Evolutionary conservation across 2,113 vertebrate genomes (phyloP).

Genomic region (Ivindomyrus marchei): DNA sequence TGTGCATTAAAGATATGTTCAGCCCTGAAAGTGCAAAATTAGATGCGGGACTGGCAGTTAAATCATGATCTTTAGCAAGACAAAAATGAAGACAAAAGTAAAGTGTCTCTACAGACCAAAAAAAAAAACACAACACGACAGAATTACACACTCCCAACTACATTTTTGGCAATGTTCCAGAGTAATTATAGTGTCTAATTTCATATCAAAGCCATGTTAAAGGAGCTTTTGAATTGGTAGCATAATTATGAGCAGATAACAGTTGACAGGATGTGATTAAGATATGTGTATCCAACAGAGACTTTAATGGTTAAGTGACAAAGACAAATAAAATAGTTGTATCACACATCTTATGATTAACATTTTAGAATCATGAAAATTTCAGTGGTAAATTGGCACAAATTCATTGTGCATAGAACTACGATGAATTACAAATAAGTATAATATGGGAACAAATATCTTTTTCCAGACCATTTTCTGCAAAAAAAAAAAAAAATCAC

Average conservation of each 20-base stretch:
- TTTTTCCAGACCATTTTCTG: not conserved
- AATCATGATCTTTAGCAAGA: not conserved
- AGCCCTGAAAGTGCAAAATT: not conserved
- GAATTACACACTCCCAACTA: constrained; percentile 4
- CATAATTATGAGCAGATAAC: constrained; percentile 20
- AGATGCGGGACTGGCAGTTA: not conserved
- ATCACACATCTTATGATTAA: not conserved
- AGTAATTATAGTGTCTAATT: constrained; percentile 23
- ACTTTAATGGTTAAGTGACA: constrained; percentile 12
- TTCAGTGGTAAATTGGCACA: not conserved
- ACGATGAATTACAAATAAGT: not conserved
- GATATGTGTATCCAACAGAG: constrained; percentile 9
- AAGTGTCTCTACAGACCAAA: not conserved
- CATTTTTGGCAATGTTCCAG: constrained; percentile 20
- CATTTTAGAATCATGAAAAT: not conserved
- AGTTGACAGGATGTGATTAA: constrained; percentile 22
- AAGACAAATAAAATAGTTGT: not conserved
- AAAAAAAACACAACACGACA: not conserved
- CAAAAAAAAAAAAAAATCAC: not conserved
- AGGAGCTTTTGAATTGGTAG: not conserved
- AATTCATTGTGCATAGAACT: not conserved
- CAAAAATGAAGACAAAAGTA: constrained; percentile 8
- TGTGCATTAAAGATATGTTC: not conserved
- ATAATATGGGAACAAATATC: not conserved
- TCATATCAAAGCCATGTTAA: constrained; percentile 12